These are phyloP conservation scores for Heliconius hewitsoni DNA, from an alignment of 1,140 invertebrate species.

Conservation along the genomic window DNA sequence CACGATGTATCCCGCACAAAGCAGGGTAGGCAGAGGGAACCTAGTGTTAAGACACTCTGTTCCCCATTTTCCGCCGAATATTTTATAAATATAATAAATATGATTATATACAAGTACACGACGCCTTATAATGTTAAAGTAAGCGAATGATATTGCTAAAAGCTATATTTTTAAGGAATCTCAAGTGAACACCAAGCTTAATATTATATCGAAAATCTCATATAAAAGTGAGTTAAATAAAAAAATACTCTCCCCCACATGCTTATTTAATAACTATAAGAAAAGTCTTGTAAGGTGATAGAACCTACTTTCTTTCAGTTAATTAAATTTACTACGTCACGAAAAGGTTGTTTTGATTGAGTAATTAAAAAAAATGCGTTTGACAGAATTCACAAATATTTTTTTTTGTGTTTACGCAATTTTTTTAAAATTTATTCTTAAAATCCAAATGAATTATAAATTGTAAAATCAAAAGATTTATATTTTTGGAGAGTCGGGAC, in stretches of 20 bases:
- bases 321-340: neutral
- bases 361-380: no score
- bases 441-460: no score
- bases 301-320: neutral
- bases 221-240: constrained; percentile 38
- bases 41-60: no score
- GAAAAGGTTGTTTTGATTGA: no score
- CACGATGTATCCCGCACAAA: no score
- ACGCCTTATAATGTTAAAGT: constrained; percentile 9
- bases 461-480: neutral
- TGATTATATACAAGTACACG: constrained; percentile 12
- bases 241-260: constrained; percentile 22
- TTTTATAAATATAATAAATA: constrained; percentile 14
- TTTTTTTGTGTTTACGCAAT: no score
- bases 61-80: no score
- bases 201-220: constrained; percentile 51
- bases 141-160: constrained; percentile 17
- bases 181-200: constrained; percentile 55
- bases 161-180: constrained; percentile 63
- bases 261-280: neutral
- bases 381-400: no score
- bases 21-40: no score
- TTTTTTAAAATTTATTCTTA: no score
- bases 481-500: neutral
- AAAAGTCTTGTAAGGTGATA: neutral